Percentiles rank a stretch among this genome's conserved stretches.
Evolutionary conservation across 2,113 vertebrate genomes (phyloP).

Genomic region (Odobenus rosmarus): DNA sequence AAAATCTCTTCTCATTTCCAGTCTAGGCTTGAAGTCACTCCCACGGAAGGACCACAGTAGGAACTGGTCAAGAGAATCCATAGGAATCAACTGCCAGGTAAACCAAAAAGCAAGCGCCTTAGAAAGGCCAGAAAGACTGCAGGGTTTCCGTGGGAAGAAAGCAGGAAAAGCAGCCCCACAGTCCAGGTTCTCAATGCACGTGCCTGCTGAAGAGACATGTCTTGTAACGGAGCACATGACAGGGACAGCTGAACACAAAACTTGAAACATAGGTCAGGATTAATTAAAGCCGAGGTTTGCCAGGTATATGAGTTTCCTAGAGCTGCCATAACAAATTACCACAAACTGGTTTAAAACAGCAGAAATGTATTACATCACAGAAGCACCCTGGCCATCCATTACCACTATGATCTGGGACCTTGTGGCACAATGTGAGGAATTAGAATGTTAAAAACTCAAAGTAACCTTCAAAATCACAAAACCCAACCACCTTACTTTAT

Average conservation of each 20-base stretch:
- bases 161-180: neutral
- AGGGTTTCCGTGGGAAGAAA: neutral
- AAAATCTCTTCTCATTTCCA: slow-evolving; percentile 38
- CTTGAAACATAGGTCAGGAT: neutral
- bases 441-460: neutral
- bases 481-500: neutral
- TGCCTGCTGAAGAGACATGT: neutral
- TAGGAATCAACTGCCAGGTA: neutral
- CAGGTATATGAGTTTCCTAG: neutral
- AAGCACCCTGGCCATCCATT: neutral
- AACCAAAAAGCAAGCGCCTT: neutral
- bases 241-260: neutral
- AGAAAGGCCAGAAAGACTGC: neutral
- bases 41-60: neutral
- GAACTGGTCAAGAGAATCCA: neutral
- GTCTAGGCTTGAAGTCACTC: slow-evolving; percentile 12
- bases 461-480: neutral
- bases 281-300: neutral
- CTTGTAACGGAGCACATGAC: neutral
- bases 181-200: neutral
- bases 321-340: neutral
- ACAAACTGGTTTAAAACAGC: neutral
- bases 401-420: neutral
- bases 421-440: neutral
- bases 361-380: neutral